Evolutionary conservation across 2,113 vertebrate species (phyloP).

Genomic region (rabbit (Oryctolagus cuniculus)): mOryCun1.1 NC_091435.1:49369501-49370000

Average conservation of each 20-base stretch:
- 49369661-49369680: background rate
- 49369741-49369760: background rate
- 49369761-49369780: fast-evolving
- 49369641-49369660: background rate
- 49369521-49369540: background rate
- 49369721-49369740: background rate
- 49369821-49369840: background rate
- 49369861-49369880: background rate
- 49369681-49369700: background rate
- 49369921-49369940: background rate
- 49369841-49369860: background rate
- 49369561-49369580: background rate
- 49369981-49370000: background rate
- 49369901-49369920: background rate
- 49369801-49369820: background rate
- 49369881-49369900: background rate
- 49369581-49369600: background rate
- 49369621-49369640: background rate
- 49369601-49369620: background rate
- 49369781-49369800: constrained; percentile 14
- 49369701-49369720: background rate
- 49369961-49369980: background rate
- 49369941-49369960: background rate
- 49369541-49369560: background rate
- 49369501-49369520: background rate